Evolutionary conservation across 2,113 vertebrate species (phyloP), one percentile per base, ranked within the genome.

Genomic region (Phyllostomus hastatus): DNA sequence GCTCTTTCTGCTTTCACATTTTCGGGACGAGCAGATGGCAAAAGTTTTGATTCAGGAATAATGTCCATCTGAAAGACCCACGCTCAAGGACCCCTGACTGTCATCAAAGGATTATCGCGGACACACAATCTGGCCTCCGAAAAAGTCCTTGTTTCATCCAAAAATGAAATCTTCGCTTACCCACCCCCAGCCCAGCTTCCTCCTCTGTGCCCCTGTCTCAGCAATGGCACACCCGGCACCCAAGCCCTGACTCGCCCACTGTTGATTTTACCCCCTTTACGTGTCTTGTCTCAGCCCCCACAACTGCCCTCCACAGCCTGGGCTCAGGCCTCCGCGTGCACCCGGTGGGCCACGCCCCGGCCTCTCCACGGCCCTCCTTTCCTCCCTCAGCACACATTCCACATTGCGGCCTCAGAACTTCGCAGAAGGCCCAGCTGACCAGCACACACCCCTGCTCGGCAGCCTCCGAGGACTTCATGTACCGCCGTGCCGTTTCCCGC

Each of bases 31-130:
- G 95, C 98, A 99, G 98, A 98, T 98, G 98, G 98, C 83, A 90
- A 95, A 98, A 98, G 97, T 97, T 98, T 97, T 98, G 98, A 98
- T 98, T 98, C 38, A 97, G 98, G 97, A 98, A 98, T 98, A 98
- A 98, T 90, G 98, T 98, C 98, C 98, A 98, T 98, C 98, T 98
- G 98, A 98, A 98, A 98, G 97, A 98, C 98, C 98, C 97, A 88
- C 95, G 82, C 97, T 96, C 94, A 94, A 97, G 97, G 95, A 95
- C 96, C 97, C 97, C 90, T 96, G 96, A 90, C 96, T 98, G 88
- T 97, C 98, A 98, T 98, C 98, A 98, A 98, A 88, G 83, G 73
- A 93, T 93, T 97, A 96, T 93, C 96, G 52, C 26, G 91, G 95
- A 89, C 90, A 54, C 31, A 84, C 97, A 97, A 84, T 98, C 95